These are phyloP conservation scores for Drosophila auraria DNA, from an alignment of 1,140 invertebrate species.

Conservation along the genomic window DNA sequence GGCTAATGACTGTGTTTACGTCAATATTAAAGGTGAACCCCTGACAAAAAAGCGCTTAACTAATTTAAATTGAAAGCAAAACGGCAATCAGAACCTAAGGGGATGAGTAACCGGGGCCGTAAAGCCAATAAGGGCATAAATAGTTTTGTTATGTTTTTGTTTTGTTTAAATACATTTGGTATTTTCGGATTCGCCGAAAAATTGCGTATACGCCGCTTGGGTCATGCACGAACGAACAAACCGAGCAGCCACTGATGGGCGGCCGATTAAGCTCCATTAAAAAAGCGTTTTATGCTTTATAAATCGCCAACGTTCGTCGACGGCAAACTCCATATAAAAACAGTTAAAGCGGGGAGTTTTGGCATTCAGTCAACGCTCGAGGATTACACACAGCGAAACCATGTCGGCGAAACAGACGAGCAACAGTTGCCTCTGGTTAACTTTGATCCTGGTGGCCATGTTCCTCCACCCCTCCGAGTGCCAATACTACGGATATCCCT, in stretches of 20 bases:
- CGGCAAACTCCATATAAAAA: constrained; percentile 56
- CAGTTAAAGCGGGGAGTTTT: constrained; percentile 16
- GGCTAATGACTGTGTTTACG: constrained; percentile 75
- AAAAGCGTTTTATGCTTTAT: constrained; percentile 58
- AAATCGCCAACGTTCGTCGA: constrained; percentile 25
- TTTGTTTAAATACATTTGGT: constrained; percentile 13
- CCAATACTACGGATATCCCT: constrained; percentile 68
- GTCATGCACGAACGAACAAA: constrained; percentile 66
- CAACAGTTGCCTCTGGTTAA: constrained; percentile 40
- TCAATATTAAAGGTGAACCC: constrained; percentile 46
- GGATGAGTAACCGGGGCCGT: constrained; percentile 15
- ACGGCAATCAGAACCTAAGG: constrained; percentile 9
- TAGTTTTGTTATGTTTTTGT: constrained; percentile 17
- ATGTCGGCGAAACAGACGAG: constrained; percentile 34
- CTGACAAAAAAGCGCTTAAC: constrained; percentile 30
- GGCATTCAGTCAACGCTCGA: constrained; percentile 54
- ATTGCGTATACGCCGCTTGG: constrained; percentile 65
- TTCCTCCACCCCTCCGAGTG: constrained; percentile 39
- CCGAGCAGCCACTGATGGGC: constrained; percentile 51
- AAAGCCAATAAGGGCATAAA: constrained; percentile 11
- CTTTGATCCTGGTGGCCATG: constrained; percentile 25
- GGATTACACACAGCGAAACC: constrained; percentile 32
- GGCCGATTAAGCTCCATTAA: constrained; percentile 72
- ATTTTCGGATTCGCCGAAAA: constrained; percentile 34
- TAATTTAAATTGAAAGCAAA: constrained; percentile 52